Conservation (phyloP, 2,113 vertebrate species). For the Acinonyx jubatus region DNA sequence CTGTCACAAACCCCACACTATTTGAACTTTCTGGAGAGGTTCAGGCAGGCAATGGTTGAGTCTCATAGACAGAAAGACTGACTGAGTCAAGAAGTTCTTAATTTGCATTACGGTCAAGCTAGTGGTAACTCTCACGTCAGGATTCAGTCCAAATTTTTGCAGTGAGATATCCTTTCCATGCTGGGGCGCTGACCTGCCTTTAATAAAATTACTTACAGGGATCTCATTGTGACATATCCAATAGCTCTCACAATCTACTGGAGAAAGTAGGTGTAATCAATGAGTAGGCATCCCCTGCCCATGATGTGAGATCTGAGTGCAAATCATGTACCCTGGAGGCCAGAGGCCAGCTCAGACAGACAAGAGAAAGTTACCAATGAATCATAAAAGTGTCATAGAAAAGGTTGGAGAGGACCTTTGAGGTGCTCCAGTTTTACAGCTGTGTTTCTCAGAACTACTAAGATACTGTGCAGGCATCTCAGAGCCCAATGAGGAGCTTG, state of each 20-base stretch:
- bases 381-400: accelerated
- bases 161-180: neutral
- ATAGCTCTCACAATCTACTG: neutral
- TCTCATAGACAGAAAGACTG: neutral
- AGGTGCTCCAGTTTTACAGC: neutral
- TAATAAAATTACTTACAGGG: neutral
- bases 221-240: neutral
- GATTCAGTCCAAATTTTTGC: neutral
- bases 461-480: neutral
- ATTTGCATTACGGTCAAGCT: neutral
- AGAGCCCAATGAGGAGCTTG: neutral
- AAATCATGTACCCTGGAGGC: neutral
- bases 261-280: neutral
- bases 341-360: neutral
- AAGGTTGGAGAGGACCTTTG: neutral
- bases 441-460: neutral
- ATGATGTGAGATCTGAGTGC: neutral
- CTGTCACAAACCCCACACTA: neutral
- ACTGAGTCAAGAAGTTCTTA: neutral
- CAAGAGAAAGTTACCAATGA: neutral
- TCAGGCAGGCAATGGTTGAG: accelerated
- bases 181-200: neutral
- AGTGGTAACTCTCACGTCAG: neutral
- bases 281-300: neutral
- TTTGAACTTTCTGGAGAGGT: neutral